Conservation (phyloP, 2,113 vertebrate species). For the Entomyzon cyanotis region DNA sequence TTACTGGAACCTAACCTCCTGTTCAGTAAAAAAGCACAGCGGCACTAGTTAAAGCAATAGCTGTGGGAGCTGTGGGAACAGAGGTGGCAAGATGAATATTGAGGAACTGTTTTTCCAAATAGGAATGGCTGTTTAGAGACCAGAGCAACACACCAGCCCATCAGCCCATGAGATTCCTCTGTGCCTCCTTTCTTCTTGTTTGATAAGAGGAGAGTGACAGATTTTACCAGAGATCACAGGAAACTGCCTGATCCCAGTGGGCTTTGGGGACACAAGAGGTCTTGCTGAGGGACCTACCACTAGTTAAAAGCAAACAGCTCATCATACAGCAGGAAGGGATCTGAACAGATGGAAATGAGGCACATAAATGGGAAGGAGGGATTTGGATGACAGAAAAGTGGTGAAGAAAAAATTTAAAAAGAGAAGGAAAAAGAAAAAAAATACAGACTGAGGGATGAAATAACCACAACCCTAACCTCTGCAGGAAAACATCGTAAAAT, state of each 20-base stretch:
- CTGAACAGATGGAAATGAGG: slow-evolving; percentile 27
- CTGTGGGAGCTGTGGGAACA: neutral
- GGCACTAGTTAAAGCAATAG: neutral
- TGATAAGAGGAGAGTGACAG: neutral
- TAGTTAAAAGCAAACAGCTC: slow-evolving; percentile 26
- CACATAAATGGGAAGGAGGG: neutral
- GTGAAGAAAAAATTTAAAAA: neutral
- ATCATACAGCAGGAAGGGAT: neutral
- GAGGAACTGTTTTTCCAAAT: neutral
- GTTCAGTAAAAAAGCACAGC: neutral
- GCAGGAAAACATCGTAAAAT: neutral
- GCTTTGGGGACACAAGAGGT: neutral
- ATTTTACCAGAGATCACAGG: slow-evolving; percentile 35
- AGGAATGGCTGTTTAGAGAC: neutral
- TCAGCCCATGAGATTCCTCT: neutral
- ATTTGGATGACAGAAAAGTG: neutral
- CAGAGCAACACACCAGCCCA: neutral
- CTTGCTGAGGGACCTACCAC: neutral
- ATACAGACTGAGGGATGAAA: neutral
- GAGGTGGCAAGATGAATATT: neutral
- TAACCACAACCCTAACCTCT: neutral
- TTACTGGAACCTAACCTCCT: neutral
- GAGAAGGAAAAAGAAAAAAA: neutral
- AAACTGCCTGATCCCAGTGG: neutral
- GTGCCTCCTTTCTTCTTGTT: slow-evolving; percentile 4